Evolutionary conservation across 2,888 invertebrate genomes (phyloP).

Genomic region (Hirtodrosophila confusa): DNA sequence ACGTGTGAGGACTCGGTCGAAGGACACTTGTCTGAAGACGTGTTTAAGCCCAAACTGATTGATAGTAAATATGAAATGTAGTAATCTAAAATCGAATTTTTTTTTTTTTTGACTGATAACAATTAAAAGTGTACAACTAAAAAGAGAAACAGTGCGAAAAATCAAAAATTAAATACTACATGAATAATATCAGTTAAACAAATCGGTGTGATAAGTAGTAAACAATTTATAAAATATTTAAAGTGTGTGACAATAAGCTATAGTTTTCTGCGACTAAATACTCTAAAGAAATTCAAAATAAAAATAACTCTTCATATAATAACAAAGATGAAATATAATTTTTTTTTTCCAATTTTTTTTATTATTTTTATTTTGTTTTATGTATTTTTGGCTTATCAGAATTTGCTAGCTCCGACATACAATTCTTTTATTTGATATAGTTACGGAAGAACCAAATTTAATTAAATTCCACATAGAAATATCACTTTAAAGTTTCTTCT

Average conservation of each 20-base stretch:
- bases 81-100: neutral
- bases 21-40: constrained; percentile 14
- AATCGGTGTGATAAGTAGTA: neutral
- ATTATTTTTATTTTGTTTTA: too few species aligned
- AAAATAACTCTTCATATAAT: too few species aligned
- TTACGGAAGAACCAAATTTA: neutral
- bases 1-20: constrained; percentile 23
- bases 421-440: too few species aligned
- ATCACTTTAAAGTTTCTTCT: neutral
- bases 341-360: too few species aligned
- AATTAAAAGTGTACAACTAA: neutral
- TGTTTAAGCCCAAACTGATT: neutral
- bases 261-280: neutral
- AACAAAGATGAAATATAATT: too few species aligned
- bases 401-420: too few species aligned
- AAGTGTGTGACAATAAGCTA: neutral
- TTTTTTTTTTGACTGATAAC: neutral
- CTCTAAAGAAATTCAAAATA: neutral
- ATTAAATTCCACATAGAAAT: neutral
- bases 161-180: neutral
- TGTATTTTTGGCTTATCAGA: too few species aligned
- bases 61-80: neutral
- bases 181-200: neutral
- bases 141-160: constrained; percentile 1
- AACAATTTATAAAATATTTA: neutral